Base-by-base conservation (phyloP, 2,888 invertebrate genomes). In the Mantis religiosa region DNA sequence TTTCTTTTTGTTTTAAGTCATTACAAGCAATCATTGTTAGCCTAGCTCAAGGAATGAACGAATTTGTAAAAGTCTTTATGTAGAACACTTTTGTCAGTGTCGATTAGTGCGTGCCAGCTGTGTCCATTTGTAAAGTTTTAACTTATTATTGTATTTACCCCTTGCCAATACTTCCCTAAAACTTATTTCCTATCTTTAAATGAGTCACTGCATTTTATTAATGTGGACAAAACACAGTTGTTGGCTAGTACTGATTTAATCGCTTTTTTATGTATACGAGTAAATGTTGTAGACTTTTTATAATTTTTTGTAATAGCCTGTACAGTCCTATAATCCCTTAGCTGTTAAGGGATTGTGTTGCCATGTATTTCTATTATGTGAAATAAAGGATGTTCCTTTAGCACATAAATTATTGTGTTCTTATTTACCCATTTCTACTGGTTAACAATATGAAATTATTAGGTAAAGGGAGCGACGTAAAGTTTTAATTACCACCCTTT, bases 381-480 rank as follows among this genome's bases (percentile, higher is more conserved):
- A 87, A 89, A 89, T 89, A 89, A 89, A 89, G 89, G 82, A 88
- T 81, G 84, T 88, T 84, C 88, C 83, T 88, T 89, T 89, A 82
- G 87, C 82, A 84, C 54, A 88, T 82, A 87, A 82, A 3, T 2
- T 0, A 12, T n/a, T 8, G 3, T n/a, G 8, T 34, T 82, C 30
- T 25, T 81, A 71, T 71, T 71, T 20, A 71, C 25, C 3, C 41
- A 41, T 41, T 41, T 41, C 9, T 6, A 12, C 8, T 7, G 3
- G 34, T 7, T 8, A 34, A 34, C 34, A 34, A 34, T 34, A 34
- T 0, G 41, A 1, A 41, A 12, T 12, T 12, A 41, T 41, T 41
- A 41, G 41, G 6, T 34, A 34, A 8, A 34, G 34, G 34, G 8
- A 34, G n/a, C n/a, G n/a, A n/a, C n/a, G n/a, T n/a, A n/a, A n/a